phyloP scores from a whole-genome alignment of 2,888 invertebrate genomes.

The Aporophyla nigra region DNA sequence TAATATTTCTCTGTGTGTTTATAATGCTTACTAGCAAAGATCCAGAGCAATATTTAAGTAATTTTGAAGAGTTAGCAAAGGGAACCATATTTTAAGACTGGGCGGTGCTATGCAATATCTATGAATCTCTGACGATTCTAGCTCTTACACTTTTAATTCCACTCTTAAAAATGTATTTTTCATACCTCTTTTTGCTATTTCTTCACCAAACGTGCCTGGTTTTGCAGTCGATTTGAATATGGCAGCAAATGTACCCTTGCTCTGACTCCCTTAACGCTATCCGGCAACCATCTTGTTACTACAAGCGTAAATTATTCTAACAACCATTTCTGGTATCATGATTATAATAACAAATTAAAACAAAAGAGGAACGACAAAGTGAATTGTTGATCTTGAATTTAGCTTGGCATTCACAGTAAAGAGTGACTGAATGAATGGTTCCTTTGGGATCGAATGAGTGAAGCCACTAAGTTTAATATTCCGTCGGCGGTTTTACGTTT shows the following conservation, averaged over 20 bases:
- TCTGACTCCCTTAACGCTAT: slow-evolving; percentile 25
- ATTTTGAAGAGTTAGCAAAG: too few species aligned
- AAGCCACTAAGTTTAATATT: slow-evolving; percentile 68
- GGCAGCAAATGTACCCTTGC: background rate
- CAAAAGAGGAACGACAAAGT: slow-evolving; percentile 63
- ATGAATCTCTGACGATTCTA: background rate
- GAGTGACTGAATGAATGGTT: slow-evolving; percentile 75
- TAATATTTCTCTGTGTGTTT: too few species aligned
- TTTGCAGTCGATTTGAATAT: background rate
- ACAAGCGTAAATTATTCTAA: slow-evolving; percentile 41
- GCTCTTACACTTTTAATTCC: background rate
- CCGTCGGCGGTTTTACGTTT: slow-evolving; percentile 44
- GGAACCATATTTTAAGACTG: background rate
- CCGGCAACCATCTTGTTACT: slow-evolving; percentile 34
- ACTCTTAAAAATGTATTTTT: background rate
- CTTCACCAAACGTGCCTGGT: background rate
- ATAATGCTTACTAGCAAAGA: too few species aligned
- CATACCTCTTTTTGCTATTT: background rate
- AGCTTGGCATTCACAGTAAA: slow-evolving; percentile 74
- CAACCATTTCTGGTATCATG: slow-evolving; percentile 52
- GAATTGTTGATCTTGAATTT: slow-evolving; percentile 68
- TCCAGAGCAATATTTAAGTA: too few species aligned
- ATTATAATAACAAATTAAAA: slow-evolving; percentile 65
- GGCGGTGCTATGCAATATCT: background rate
- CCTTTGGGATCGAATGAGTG: slow-evolving; percentile 74